phyloP scores from a whole-genome alignment of 2,113 vertebrate genomes.

The Haplochromis vanheusdeni region DNA sequence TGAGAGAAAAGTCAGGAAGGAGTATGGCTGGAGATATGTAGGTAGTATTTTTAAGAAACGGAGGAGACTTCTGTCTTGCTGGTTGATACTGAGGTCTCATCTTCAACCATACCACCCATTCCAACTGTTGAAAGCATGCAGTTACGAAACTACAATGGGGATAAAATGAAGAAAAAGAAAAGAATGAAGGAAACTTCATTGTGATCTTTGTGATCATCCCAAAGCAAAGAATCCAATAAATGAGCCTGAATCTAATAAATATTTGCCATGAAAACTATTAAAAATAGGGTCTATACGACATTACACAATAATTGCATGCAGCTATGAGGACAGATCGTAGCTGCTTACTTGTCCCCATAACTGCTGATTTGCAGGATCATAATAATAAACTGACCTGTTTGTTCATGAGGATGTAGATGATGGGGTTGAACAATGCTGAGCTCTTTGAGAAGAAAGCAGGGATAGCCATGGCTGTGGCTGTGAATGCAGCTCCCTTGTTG shows the following conservation, averaged over 20 bases:
- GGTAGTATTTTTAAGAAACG: constrained; percentile 49
- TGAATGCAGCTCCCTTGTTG: constrained; percentile 74
- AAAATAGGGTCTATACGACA: neutral
- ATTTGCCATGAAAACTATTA: neutral
- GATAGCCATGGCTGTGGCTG: constrained; percentile 68
- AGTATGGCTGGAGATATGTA: neutral
- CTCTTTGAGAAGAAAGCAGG: constrained; percentile 81
- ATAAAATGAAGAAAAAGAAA: neutral
- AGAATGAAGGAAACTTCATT: neutral
- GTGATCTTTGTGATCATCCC: neutral
- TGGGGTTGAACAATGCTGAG: constrained; percentile 72
- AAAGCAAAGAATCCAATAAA: neutral
- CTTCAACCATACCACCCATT: constrained; percentile 77
- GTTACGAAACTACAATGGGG: constrained; percentile 74
- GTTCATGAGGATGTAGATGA: constrained; percentile 72
- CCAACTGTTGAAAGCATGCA: constrained; percentile 78
- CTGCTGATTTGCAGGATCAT: neutral
- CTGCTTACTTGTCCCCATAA: neutral
- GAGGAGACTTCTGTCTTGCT: constrained; percentile 84
- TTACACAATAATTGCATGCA: neutral
- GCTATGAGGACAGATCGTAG: neutral
- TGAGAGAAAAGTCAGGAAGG: neutral
- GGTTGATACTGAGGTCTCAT: constrained; percentile 74
- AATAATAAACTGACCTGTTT: constrained; percentile 68
- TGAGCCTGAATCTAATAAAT: neutral